Evolutionary conservation across 2,888 invertebrate genomes (phyloP).

Genomic region (Aporophyla nigra): DNA sequence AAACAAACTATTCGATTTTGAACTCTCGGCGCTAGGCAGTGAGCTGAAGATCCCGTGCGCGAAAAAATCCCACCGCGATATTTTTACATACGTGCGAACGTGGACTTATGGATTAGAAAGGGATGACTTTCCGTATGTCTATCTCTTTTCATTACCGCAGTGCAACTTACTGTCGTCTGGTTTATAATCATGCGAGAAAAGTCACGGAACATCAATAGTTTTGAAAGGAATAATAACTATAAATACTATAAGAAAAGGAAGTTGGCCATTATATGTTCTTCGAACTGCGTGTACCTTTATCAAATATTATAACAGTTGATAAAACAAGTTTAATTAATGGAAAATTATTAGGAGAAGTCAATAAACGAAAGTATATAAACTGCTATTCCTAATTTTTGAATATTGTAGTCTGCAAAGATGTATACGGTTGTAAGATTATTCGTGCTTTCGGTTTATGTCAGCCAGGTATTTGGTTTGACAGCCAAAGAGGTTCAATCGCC

Average conservation of each 20-base stretch:
- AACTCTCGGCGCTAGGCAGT: too few species aligned
- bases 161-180: background rate
- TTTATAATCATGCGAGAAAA: constrained; percentile 17
- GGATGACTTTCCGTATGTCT: background rate
- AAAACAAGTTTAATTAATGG: constrained; percentile 36
- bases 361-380: constrained; percentile 33
- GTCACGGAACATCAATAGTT: background rate
- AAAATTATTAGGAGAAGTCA: background rate
- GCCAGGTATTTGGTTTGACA: constrained; percentile 21
- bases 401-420: constrained; percentile 43
- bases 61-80: too few species aligned
- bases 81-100: too few species aligned
- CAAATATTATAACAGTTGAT: background rate
- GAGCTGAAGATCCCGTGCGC: too few species aligned
- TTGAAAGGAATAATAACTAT: background rate
- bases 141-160: background rate
- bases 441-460: constrained; percentile 22
- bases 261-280: background rate
- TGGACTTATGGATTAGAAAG: background rate
- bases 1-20: too few species aligned
- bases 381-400: background rate
- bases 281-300: background rate
- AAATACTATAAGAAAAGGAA: constrained; percentile 29
- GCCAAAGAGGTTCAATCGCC: background rate
- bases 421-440: constrained; percentile 11